These are phyloP conservation scores for Petroica traversi DNA, from an alignment of 2,113 vertebrate genomes.

Conservation along the genomic window DNA sequence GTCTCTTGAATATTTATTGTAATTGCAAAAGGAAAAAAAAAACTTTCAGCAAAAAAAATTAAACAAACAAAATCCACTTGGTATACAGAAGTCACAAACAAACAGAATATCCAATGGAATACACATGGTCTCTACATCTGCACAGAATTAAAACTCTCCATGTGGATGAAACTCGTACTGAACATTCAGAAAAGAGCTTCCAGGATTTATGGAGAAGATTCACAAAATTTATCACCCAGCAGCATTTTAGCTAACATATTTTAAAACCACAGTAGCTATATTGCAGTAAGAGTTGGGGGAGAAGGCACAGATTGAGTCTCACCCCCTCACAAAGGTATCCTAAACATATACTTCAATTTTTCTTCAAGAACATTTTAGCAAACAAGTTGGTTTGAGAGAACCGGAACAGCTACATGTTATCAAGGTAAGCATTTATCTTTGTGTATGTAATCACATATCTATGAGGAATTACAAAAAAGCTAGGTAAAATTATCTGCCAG, in stretches of 20 bases:
- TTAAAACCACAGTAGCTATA: slow-evolving; percentile 46
- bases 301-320: background rate
- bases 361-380: slow-evolving; percentile 34
- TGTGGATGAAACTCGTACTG: slow-evolving; percentile 62
- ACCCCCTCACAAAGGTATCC: background rate
- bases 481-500: background rate
- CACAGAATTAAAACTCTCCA: slow-evolving; percentile 67
- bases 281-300: background rate
- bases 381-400: slow-evolving; percentile 2
- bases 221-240: slow-evolving; percentile 42
- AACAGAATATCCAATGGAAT: slow-evolving; percentile 75
- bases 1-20: slow-evolving; percentile 86
- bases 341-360: slow-evolving; percentile 12
- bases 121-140: slow-evolving; percentile 59
- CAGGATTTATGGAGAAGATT: slow-evolving; percentile 22
- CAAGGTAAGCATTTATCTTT: background rate
- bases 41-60: slow-evolving; percentile 60
- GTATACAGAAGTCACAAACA: slow-evolving; percentile 80
- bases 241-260: slow-evolving; percentile 37
- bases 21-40: slow-evolving; percentile 75
- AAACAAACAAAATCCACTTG: slow-evolving; percentile 65
- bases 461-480: background rate
- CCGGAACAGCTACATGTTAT: background rate
- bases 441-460: background rate
- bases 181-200: slow-evolving; percentile 57